phyloP scores from a whole-genome alignment of 2,797 vertebrate genomes.

The Lacerta agilis region DNA sequence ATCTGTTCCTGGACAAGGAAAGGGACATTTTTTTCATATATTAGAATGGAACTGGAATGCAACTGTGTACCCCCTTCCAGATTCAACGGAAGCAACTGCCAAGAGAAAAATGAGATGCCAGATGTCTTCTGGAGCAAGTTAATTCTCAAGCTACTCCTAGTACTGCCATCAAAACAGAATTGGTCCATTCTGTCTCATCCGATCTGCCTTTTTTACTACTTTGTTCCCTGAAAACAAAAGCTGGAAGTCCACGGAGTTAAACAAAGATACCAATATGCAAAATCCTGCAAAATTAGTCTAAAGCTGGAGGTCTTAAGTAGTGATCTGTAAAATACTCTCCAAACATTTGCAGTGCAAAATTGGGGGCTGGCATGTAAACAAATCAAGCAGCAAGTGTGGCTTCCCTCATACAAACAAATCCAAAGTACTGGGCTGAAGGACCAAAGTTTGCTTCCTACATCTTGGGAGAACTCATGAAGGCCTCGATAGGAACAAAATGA shows the following conservation, averaged over 20 bases:
- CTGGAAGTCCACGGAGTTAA: neutral
- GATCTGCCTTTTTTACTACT: neutral
- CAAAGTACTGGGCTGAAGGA: neutral
- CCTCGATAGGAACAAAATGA: neutral
- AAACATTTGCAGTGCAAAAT: neutral
- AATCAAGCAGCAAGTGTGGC: neutral
- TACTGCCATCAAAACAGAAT: neutral
- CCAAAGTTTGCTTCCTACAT: neutral
- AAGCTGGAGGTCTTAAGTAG: neutral
- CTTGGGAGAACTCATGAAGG: neutral
- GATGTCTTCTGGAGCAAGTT: neutral
- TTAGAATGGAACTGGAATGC: conserved; percentile 40
- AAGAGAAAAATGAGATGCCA: neutral
- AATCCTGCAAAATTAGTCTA: neutral
- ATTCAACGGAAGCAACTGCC: neutral
- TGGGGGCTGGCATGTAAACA: neutral
- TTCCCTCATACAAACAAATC: neutral
- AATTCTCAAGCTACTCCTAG: neutral
- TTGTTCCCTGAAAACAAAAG: neutral
- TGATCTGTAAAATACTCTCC: neutral
- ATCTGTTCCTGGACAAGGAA: conserved; percentile 89
- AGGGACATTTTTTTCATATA: conserved; percentile 40
- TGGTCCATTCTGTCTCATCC: neutral
- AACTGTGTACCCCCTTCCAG: neutral
- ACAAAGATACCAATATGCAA: neutral